phyloP scores from a whole-genome alignment of 1,140 invertebrate genomes.

The Heterodera schachtii region DNA sequence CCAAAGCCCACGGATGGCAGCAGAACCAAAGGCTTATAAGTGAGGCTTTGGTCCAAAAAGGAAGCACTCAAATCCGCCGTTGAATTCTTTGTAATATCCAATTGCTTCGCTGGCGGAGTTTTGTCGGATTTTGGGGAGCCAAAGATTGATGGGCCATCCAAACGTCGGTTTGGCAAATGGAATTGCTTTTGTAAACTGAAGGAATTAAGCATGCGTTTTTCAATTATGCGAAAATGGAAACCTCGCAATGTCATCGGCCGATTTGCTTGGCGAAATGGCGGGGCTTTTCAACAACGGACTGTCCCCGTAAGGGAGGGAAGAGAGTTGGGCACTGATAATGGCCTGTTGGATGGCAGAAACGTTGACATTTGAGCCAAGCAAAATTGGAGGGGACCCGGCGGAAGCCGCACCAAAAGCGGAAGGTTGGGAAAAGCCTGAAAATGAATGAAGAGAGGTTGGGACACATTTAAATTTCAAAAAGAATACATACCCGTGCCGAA shows the following conservation, averaged over 20 bases:
- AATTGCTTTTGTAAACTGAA: slow-evolving; percentile 31
- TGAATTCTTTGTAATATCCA: slow-evolving; percentile 7
- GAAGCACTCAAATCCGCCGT: slow-evolving; percentile 14
- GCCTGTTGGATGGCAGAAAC: slow-evolving; percentile 33
- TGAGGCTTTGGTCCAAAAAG: slow-evolving; percentile 22
- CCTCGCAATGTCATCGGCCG: slow-evolving; percentile 29
- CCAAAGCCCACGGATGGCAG: slow-evolving; percentile 36
- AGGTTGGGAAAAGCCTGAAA: slow-evolving; percentile 17
- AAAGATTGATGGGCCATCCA: slow-evolving; percentile 7
- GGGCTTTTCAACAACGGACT: slow-evolving; percentile 37
- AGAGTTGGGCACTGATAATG: slow-evolving; percentile 47
- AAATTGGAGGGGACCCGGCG: slow-evolving; percentile 19
- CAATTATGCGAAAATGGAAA: background rate
- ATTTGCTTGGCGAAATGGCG: slow-evolving; percentile 26
- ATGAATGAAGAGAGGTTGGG: background rate
- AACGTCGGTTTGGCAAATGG: slow-evolving; percentile 12
- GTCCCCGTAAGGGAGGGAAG: slow-evolving; percentile 46
- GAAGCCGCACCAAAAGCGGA: background rate
- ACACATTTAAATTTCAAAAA: no score
- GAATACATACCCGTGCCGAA: background rate
- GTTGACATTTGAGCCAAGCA: slow-evolving; percentile 38
- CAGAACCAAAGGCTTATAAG: slow-evolving; percentile 30
- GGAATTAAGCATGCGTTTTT: slow-evolving; percentile 2
- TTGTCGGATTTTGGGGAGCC: background rate
- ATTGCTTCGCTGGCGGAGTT: slow-evolving; percentile 1